These are phyloP conservation scores for Luffia ferchaultella DNA, from an alignment of 2,888 invertebrate species.

Conservation along the genomic window DNA sequence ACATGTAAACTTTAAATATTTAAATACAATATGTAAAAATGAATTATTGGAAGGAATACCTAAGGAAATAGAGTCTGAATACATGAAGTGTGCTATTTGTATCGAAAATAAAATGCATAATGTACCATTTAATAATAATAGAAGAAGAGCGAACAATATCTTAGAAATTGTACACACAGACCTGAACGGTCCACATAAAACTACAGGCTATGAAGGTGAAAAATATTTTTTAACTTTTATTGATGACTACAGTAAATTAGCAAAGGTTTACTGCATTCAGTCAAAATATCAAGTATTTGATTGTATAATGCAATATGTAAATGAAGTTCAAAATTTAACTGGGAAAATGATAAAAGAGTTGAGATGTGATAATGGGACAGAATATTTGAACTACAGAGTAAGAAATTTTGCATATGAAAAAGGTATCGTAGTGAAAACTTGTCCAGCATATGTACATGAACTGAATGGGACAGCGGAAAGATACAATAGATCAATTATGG, in stretches of 20 bases:
- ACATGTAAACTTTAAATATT: constrained; percentile 13
- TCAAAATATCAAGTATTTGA: constrained; percentile 14
- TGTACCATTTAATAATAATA: constrained; percentile 16
- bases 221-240: constrained; percentile 13
- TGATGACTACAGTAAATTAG: constrained; percentile 13
- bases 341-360: constrained; percentile 15
- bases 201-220: constrained; percentile 13
- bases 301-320: constrained; percentile 14
- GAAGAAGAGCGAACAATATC: constrained; percentile 10
- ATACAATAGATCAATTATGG: constrained; percentile 12
- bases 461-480: constrained; percentile 10
- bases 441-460: constrained; percentile 11
- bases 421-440: constrained; percentile 11
- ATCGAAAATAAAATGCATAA: constrained; percentile 17
- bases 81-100: constrained; percentile 14
- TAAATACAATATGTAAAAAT: constrained; percentile 13
- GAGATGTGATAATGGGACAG: too few species aligned
- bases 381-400: constrained; percentile 12
- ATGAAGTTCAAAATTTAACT: constrained; percentile 14
- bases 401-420: too few species aligned
- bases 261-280: constrained; percentile 14
- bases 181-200: constrained; percentile 14
- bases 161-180: constrained; percentile 16
- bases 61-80: constrained; percentile 9
- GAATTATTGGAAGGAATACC: constrained; percentile 11